Evolutionary conservation across 2,888 invertebrate species (phyloP).

Genomic region (Coelopa pilipes): DNA sequence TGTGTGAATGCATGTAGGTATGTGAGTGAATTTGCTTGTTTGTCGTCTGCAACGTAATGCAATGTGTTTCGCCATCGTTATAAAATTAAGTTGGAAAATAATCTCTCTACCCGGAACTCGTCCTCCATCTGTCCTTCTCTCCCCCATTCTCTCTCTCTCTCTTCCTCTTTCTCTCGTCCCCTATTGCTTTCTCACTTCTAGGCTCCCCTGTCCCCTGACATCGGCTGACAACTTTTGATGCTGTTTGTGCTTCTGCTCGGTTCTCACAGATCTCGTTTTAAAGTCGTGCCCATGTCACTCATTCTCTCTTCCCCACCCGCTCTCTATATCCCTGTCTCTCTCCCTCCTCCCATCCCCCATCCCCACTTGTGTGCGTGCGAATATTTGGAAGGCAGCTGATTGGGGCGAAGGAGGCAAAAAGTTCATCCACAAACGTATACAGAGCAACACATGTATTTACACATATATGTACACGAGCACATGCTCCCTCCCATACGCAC

Average conservation of each 20-base stretch:
- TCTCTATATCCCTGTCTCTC: no score
- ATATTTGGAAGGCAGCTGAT: no score
- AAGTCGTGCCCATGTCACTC: background rate
- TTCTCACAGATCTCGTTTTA: no score
- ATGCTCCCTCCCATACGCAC: background rate
- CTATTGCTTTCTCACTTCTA: no score
- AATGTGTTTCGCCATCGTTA: background rate
- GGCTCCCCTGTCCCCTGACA: no score
- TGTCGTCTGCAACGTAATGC: background rate
- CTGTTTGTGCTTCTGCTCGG: background rate
- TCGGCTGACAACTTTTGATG: background rate
- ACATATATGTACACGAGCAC: background rate
- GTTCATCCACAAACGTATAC: background rate
- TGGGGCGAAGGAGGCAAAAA: no score
- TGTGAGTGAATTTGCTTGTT: constrained; percentile 25
- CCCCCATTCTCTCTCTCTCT: no score
- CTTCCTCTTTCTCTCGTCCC: no score
- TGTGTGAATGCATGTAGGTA: constrained; percentile 18
- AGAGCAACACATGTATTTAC: background rate
- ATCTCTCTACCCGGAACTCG: constrained; percentile 4
- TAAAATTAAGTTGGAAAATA: constrained; percentile 15
- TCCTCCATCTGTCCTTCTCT: no score
- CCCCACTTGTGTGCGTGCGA: no score
- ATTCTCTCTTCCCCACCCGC: background rate
- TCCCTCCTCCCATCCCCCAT: no score